Evolutionary conservation across 2,888 invertebrate genomes (phyloP).

Genomic region (Plagiodera versicolora): DNA sequence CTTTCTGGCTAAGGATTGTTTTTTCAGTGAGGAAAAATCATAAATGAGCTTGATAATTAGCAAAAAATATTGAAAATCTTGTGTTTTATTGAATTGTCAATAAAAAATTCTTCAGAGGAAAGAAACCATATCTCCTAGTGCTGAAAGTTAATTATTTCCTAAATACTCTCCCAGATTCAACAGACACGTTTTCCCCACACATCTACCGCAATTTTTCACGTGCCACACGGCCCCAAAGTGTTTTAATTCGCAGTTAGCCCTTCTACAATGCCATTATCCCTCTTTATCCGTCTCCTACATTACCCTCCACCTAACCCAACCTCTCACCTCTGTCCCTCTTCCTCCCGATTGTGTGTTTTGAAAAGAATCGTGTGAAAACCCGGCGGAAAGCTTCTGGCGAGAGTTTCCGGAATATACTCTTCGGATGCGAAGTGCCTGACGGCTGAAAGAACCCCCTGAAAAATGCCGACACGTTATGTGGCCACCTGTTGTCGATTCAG

Average conservation of each 20-base stretch:
- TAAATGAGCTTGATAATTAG: too few relatives aligned
- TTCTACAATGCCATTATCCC: conserved; percentile 29
- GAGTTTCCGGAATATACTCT: conserved; percentile 35
- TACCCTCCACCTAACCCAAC: conserved; percentile 28
- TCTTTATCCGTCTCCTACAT: conserved; percentile 26
- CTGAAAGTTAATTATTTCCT: too few relatives aligned
- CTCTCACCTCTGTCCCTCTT: conserved; percentile 23
- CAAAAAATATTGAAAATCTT: too few relatives aligned
- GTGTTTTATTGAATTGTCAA: too few relatives aligned
- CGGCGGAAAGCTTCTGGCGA: conserved; percentile 33
- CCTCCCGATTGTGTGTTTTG: conserved; percentile 26
- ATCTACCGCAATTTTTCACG: conserved; percentile 23
- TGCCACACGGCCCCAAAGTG: conserved; percentile 24
- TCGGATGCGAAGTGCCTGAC: conserved; percentile 40
- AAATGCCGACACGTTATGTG: conserved; percentile 50
- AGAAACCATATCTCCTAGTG: too few relatives aligned
- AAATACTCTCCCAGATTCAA: conserved; percentile 12
- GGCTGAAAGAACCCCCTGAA: conserved; percentile 48
- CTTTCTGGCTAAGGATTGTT: too few relatives aligned
- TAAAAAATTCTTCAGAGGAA: too few relatives aligned
- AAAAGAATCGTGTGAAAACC: conserved; percentile 21
- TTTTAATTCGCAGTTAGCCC: conserved; percentile 27
- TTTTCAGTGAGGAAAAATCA: too few relatives aligned
- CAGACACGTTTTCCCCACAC: conserved; percentile 16
- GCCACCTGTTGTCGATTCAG: conserved; percentile 49